phyloP scores from a whole-genome alignment of 2,113 vertebrate genomes.

The Tenebrosternarchus preto region DNA sequence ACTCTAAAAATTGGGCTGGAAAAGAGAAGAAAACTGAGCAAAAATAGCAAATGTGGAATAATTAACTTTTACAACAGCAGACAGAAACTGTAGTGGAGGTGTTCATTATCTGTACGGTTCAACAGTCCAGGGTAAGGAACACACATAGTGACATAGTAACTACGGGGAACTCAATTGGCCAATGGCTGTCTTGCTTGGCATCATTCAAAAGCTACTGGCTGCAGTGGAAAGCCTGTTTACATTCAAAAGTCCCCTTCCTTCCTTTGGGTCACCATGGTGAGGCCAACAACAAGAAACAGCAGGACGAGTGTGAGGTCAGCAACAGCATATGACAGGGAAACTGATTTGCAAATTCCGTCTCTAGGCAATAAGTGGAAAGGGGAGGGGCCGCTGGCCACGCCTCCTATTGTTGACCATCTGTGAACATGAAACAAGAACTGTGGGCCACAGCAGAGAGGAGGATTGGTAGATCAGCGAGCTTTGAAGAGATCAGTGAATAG shows the following conservation, averaged over 20 bases:
- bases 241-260: conserved; percentile 64
- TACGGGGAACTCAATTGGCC: background rate
- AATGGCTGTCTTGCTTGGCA: background rate
- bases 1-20: background rate
- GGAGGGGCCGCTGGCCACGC: conserved; percentile 67
- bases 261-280: conserved; percentile 44
- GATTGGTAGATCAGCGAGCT: conserved; percentile 58
- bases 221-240: conserved; percentile 65
- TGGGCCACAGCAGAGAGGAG: conserved; percentile 71
- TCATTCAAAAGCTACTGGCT: conserved; percentile 62
- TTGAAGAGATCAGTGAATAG: conserved; percentile 44
- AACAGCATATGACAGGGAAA: conserved; percentile 75
- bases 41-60: conserved; percentile 7
- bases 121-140: background rate
- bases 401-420: conserved; percentile 89
- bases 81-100: background rate
- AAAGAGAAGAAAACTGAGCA: background rate
- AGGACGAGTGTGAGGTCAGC: conserved; percentile 65
- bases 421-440: conserved; percentile 69
- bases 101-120: background rate
- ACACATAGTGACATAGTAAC: background rate
- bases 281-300: conserved; percentile 66
- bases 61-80: background rate
- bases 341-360: conserved; percentile 81
- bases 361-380: conserved; percentile 71